Evolutionary conservation across 2,888 invertebrate genomes (phyloP), one percentile per base, ranked within the genome.

Genomic region (Synergus laeviventris): DNA sequence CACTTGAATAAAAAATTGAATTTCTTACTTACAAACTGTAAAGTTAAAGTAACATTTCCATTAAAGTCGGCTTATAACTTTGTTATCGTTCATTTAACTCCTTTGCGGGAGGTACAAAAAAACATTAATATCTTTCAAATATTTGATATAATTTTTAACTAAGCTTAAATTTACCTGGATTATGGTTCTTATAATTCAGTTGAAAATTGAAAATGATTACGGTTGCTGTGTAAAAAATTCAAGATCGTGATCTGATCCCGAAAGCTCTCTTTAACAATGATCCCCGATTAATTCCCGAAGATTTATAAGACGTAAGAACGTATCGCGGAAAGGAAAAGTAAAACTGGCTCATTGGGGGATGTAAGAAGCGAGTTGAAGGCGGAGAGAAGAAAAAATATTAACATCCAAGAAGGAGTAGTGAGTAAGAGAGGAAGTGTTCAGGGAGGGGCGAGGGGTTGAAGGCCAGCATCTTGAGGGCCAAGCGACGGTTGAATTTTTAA

Each of bases 401-500:
- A 77, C 76, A 56, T 75, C 14, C 31, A 49, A 31, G 49, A 31
- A 36, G 36, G n/a, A 38, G 36, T 36, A 38, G 36, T 36, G 74
- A 61, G 74, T 45, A 54, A 78, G 75, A 78, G 45, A 24, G 70
- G 49, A 49, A 54, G n/a, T 70, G 31, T 54, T 54, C n/a, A 49
- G 73, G 60, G 31, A 74, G 75, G 78, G 77, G 81, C 78, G 78
- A 78, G 82, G 82, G 83, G 83, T 80, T 82, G 83, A 82, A 84
- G 85, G 84, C 81, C 84, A 84, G 84, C 83, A 84, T 87, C 86
- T 86, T 85, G 84, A 86, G 84, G 80, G 83, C 84, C 79, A 73
- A 78, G 82, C 79, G 83, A 75, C 80, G 81, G 85, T 74, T 84
- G 88, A 88, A 89, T 90, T 90, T 89, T 90, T 90, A 90, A 90